Evolutionary conservation across 92 coral and sea anemone genomes (phyloP), one percentile per base, ranked within the genome.

Genomic region (Heteractis magnifica): DNA sequence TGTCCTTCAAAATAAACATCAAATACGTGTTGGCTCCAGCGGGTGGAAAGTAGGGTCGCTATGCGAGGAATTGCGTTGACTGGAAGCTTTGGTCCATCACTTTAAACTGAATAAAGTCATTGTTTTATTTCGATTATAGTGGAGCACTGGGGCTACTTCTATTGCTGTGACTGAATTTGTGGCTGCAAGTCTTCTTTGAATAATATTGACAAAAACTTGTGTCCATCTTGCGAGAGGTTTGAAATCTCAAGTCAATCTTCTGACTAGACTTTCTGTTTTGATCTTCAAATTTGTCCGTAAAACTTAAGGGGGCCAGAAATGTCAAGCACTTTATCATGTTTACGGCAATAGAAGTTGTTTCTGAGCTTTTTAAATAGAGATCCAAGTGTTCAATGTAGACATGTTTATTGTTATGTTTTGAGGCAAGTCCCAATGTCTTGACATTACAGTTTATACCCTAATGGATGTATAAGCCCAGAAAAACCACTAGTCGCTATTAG

Each of bases 21-120:
- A 65, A 70, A 59, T 65, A 44, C 49, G n/a, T 59, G 52, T 65
- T 49, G 49, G 48, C 44, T 49, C 7, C 18, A 49, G 50, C 52
- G 53, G 18, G 49, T 26, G 26, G 10, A 78, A 16, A 76, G 21
- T 76, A 6, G 53, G 53, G 52, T 16, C 52, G 14, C 71, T 58
- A 49, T 81, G 19, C 56, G 83, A 65, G 76, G 75, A 65, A 70
- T 81, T 70, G 84, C 77, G 11, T 52, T 74, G 78, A 6, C 78
- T 48, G 20, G 65, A 15, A n/a, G 71, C 72, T 79, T 20, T 11
- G 73, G 82, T 65, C 51, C 75, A 87, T 77, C 62, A 65, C 51
- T 88, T 52, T 14, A 26, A 72, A 49, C 51, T 49, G 56, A 58
- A 51, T 44, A 79, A 41, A 52, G 78, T 51, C 75, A 49, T 56